phyloP scores from a whole-genome alignment of 2,113 vertebrate genomes.

The Limnothrissa miodon region DNA sequence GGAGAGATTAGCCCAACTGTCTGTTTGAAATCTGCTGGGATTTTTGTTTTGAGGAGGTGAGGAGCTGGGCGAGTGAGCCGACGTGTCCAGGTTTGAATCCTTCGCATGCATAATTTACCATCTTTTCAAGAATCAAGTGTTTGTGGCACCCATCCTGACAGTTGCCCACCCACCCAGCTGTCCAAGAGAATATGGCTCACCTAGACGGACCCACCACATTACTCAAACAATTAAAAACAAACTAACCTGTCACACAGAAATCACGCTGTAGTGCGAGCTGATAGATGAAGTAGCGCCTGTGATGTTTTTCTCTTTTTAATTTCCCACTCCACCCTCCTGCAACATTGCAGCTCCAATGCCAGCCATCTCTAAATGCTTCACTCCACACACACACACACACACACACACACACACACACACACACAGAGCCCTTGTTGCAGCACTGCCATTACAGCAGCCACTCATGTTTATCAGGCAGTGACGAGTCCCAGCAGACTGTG shows the following conservation, averaged over 20 bases:
- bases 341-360: background rate
- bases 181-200: background rate
- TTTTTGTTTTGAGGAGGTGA: constrained; percentile 11
- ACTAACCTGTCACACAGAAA: background rate
- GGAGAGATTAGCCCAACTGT: background rate
- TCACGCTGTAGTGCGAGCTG: background rate
- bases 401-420: background rate
- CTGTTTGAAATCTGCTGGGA: constrained; percentile 11
- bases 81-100: background rate
- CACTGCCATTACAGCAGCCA: constrained; percentile 26
- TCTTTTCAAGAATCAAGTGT: constrained; percentile 12
- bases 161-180: constrained; percentile 16
- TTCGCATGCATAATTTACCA: constrained; percentile 11
- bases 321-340: background rate
- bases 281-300: background rate
- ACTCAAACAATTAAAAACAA: constrained; percentile 12
- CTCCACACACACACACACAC: constrained; percentile 4
- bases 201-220: background rate
- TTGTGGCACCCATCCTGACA: constrained; percentile 12
- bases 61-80: background rate
- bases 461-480: constrained; percentile 44
- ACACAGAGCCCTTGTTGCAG: background rate
- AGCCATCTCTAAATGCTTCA: background rate
- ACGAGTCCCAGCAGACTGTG: constrained; percentile 36
- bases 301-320: background rate